phyloP scores from a whole-genome alignment of 2,113 vertebrate species.

The Cephalopterus ornatus region DNA sequence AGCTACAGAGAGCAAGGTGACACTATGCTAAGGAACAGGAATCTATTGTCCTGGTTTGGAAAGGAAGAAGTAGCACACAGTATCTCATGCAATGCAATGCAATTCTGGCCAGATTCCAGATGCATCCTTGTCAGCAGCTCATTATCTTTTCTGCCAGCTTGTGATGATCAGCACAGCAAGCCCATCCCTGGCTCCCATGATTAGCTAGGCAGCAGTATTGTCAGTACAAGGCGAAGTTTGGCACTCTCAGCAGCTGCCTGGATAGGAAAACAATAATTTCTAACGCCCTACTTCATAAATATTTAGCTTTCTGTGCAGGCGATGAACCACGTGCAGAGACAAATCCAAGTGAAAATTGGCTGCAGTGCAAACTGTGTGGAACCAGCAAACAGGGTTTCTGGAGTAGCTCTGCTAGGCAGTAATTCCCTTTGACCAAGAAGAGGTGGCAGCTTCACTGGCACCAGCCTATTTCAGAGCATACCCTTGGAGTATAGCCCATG shows the following conservation, averaged over 20 bases:
- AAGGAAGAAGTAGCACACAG: not conserved
- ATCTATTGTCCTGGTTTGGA: not conserved
- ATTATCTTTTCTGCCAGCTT: not conserved
- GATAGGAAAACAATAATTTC: constrained; percentile 48
- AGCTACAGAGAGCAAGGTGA: not conserved
- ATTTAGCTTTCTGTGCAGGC: constrained; percentile 26
- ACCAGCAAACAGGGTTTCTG: not conserved
- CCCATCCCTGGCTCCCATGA: constrained; percentile 1
- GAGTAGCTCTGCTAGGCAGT: not conserved
- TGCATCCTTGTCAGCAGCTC: constrained; percentile 32
- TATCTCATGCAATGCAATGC: not conserved
- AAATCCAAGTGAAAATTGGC: constrained; percentile 4
- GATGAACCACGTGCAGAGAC: not conserved
- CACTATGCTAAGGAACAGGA: not conserved
- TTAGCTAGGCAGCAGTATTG: constrained; percentile 26
- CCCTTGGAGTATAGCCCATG: not conserved
- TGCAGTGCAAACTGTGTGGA: not conserved
- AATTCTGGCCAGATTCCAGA: not conserved
- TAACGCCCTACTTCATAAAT: constrained; percentile 30
- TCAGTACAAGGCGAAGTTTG: constrained; percentile 40
- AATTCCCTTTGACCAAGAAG: not conserved
- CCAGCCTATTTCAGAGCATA: not conserved
- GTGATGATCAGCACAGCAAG: constrained; percentile 35
- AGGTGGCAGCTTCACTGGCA: not conserved
- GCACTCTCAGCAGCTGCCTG: constrained; percentile 39